These are phyloP conservation scores for Apis florea DNA, from an alignment of 1,140 invertebrate genomes.

Conservation along the genomic window DNA sequence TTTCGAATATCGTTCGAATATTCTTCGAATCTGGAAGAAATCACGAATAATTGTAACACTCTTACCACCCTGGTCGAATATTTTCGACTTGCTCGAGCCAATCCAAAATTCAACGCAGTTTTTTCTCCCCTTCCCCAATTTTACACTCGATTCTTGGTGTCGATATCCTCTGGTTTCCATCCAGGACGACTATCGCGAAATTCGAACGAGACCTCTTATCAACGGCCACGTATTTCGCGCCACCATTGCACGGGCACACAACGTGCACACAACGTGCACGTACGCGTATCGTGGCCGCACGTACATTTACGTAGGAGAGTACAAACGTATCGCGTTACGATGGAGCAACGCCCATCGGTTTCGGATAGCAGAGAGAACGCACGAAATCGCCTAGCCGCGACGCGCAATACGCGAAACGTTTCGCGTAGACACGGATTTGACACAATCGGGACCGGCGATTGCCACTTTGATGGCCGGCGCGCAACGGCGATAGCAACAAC, in stretches of 20 bases:
- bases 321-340: constrained; percentile 74
- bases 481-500: background rate
- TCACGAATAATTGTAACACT: too few relatives aligned
- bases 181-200: background rate
- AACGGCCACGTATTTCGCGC: constrained; percentile 5
- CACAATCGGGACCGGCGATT: constrained; percentile 31
- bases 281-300: background rate
- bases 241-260: background rate
- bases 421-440: constrained; percentile 1
- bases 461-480: constrained; percentile 32
- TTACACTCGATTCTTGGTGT: background rate
- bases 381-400: constrained; percentile 42
- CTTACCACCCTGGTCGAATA: too few relatives aligned
- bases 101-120: too few relatives aligned
- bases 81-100: too few relatives aligned
- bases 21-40: too few relatives aligned
- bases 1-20: too few relatives aligned
- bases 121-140: background rate
- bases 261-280: background rate
- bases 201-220: constrained; percentile 24
- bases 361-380: constrained; percentile 64
- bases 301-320: constrained; percentile 47
- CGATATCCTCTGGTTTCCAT: background rate
- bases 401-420: constrained; percentile 41
- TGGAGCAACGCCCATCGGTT: constrained; percentile 74